These are phyloP conservation scores for Villa cingulata DNA, from an alignment of 2,888 invertebrate species.

Conservation along the genomic window DNA sequence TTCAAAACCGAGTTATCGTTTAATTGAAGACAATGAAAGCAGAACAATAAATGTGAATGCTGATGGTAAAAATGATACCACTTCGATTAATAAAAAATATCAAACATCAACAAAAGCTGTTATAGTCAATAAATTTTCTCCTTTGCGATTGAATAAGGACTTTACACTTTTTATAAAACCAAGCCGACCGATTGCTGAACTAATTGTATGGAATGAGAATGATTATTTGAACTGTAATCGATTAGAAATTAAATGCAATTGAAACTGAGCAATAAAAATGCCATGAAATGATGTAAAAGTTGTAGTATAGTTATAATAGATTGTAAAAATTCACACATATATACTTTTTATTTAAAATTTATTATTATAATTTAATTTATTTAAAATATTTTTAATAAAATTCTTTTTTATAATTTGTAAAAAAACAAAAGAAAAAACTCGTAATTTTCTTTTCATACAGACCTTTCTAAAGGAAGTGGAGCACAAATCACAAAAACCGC, in stretches of 20 bases:
- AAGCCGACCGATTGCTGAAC: conserved; percentile 31
- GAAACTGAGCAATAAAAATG: neutral
- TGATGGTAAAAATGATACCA: neutral
- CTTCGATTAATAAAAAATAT: conserved; percentile 1
- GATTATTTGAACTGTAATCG: conserved; percentile 30
- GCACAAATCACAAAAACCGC: no score
- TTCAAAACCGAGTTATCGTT: conserved; percentile 25
- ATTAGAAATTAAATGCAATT: conserved; percentile 30
- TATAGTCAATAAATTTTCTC: conserved; percentile 27
- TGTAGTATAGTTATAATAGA: conserved; percentile 5
- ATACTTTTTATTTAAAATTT: no score
- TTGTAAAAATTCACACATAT: neutral
- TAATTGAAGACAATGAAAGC: conserved; percentile 23
- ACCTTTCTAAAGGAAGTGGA: no score
- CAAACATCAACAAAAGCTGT: conserved; percentile 18
- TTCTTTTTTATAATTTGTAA: no score
- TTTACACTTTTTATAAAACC: conserved; percentile 31
- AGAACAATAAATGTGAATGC: no score
- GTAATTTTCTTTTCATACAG: no score
- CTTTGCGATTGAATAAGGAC: conserved; percentile 26
- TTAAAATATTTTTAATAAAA: no score
- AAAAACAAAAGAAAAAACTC: no score
- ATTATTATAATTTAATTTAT: no score
- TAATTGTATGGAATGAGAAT: conserved; percentile 29
- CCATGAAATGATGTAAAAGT: neutral